phyloP scores from a whole-genome alignment of 2,888 invertebrate genomes.

The Mythimna loreyi region DNA sequence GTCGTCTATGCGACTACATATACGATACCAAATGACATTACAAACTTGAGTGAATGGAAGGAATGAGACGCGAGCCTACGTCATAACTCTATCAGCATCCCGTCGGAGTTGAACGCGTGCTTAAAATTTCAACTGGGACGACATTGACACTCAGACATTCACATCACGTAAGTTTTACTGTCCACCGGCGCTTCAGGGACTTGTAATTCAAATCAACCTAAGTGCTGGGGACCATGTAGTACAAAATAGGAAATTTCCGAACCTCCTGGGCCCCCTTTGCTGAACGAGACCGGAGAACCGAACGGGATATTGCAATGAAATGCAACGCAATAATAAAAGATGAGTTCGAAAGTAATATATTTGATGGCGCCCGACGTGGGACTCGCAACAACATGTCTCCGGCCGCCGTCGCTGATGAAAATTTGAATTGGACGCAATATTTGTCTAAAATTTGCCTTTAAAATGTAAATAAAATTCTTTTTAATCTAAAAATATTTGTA shows the following conservation, averaged over 20 bases:
- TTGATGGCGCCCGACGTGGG: constrained; percentile 43
- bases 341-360: constrained; percentile 46
- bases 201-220: constrained; percentile 76
- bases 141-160: constrained; percentile 65
- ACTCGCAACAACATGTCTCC: constrained; percentile 18
- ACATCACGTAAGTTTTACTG: constrained; percentile 72
- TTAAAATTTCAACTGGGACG: constrained; percentile 57
- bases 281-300: constrained; percentile 36
- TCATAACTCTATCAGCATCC: constrained; percentile 46
- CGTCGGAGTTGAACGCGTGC: constrained; percentile 35
- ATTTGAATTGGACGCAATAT: constrained; percentile 16
- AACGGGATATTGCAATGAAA: constrained; percentile 62
- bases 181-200: constrained; percentile 66
- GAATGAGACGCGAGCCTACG: constrained; percentile 24
- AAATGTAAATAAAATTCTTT: constrained; percentile 5
- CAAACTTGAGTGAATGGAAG: constrained; percentile 22
- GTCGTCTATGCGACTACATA: not conserved
- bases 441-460: constrained; percentile 4
- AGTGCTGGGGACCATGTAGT: constrained; percentile 65
- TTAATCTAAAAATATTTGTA: not conserved
- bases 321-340: constrained; percentile 60
- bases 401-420: constrained; percentile 19
- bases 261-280: constrained; percentile 57
- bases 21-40: not conserved
- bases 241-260: constrained; percentile 65